Conservation (phyloP, 2,113 vertebrate genomes). For the Trachemys scripta region DNA sequence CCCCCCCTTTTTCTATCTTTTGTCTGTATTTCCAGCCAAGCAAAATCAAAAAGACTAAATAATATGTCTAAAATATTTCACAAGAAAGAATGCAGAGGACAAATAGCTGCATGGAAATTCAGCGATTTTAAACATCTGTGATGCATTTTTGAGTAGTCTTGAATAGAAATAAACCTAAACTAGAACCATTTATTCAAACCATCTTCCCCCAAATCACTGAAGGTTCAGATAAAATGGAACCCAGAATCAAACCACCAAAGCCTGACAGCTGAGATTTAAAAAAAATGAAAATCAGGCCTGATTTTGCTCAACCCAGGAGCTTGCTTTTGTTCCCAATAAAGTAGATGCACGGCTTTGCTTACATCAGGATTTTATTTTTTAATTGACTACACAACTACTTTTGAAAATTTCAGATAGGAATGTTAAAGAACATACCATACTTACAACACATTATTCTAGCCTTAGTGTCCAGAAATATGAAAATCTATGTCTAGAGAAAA, state of each 20-base stretch:
- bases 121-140: slow-evolving; percentile 25
- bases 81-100: slow-evolving; percentile 16
- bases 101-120: neutral
- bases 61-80: slow-evolving; percentile 12
- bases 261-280: neutral
- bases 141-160: neutral
- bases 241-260: neutral
- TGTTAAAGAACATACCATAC: neutral
- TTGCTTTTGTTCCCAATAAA: slow-evolving; percentile 2
- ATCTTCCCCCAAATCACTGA: neutral
- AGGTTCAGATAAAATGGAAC: neutral
- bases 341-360: neutral
- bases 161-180: slow-evolving; percentile 14
- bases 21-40: neutral
- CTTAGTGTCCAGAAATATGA: slow-evolving; percentile 8
- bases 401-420: neutral
- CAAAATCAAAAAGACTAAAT: slow-evolving; percentile 21
- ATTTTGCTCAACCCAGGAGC: neutral
- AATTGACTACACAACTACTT: neutral
- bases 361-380: neutral
- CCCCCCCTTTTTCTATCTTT: neutral
- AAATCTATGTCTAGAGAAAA: slow-evolving; percentile 25
- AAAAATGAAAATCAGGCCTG: neutral
- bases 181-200: neutral
- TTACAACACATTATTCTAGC: slow-evolving; percentile 35